Percentiles rank a stretch among this genome's conserved stretches.
phyloP scores from a whole-genome alignment of 2,888 invertebrate species.

The Apoda limacodes region DNA sequence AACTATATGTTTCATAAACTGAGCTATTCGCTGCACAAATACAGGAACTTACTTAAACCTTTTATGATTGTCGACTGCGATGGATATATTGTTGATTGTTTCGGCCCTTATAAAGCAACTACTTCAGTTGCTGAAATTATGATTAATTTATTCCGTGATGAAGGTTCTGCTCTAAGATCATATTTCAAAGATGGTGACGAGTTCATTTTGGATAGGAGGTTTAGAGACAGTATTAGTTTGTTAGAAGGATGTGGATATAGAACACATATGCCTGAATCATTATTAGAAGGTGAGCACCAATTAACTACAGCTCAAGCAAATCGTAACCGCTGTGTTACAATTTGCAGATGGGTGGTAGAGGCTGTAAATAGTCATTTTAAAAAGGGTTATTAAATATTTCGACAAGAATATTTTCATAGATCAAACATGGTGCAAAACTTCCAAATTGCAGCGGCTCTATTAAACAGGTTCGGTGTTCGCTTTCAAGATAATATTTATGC shows the following conservation, averaged over 20 bases:
- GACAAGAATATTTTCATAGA: conserved; percentile 11
- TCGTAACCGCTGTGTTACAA: conserved; percentile 11
- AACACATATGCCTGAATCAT: conserved; percentile 14
- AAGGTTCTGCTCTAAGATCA: not conserved
- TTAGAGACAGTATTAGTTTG: conserved; percentile 10
- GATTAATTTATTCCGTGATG: conserved; percentile 9
- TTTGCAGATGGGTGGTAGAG: conserved; percentile 15
- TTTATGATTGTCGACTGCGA: conserved; percentile 16
- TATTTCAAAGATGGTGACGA: conserved; percentile 13
- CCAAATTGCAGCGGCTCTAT: conserved; percentile 14
- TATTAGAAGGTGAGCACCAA: conserved; percentile 13
- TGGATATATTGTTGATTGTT: conserved; percentile 18
- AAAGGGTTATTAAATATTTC: conserved; percentile 10
- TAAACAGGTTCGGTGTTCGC: conserved; percentile 16
- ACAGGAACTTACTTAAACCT: conserved; percentile 14
- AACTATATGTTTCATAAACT: conserved; percentile 14
- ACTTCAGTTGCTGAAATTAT: conserved; percentile 16
- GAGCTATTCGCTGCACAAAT: conserved; percentile 12
- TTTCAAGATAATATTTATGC: conserved; percentile 9
- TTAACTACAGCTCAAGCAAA: conserved; percentile 13
- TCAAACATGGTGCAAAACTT: conserved; percentile 15
- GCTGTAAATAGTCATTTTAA: conserved; percentile 14
- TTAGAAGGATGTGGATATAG: conserved; percentile 9
- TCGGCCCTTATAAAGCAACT: conserved; percentile 17
- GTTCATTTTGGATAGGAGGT: conserved; percentile 14